A percentile compares a stretch with the other conserved stretches of the same genome.
These are phyloP conservation scores for Stenopsyche tienmushanensis DNA, from an alignment of 1,140 invertebrate species.

Conservation along the genomic window DNA sequence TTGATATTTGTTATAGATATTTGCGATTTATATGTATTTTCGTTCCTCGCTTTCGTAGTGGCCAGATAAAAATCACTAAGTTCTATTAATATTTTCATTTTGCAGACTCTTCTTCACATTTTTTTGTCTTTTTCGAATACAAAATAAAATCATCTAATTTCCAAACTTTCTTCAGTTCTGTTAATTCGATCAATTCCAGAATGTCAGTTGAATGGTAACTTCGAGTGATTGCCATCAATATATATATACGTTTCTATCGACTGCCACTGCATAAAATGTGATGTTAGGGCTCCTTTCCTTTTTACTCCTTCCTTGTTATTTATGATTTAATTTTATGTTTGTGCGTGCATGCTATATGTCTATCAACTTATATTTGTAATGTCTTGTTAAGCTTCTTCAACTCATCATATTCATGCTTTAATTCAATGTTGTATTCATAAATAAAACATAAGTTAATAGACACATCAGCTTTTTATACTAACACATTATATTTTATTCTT, in stretches of 20 bases:
- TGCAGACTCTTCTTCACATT: background rate
- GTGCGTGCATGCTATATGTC: slow-evolving; percentile 30
- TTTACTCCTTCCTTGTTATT: slow-evolving; percentile 6
- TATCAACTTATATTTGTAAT: slow-evolving; percentile 31
- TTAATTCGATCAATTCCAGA: background rate
- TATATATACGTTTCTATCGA: background rate
- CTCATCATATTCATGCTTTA: no score
- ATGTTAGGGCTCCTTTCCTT: slow-evolving; percentile 14
- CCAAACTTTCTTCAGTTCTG: background rate
- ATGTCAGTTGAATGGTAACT: background rate
- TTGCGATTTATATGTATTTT: background rate
- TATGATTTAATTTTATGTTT: background rate
- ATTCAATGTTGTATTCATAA: no score
- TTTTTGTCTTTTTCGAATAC: background rate
- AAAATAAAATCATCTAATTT: no score
- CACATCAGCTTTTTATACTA: slow-evolving; percentile 30
- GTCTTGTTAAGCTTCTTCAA: slow-evolving; percentile 1
- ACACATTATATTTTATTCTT: slow-evolving; percentile 12
- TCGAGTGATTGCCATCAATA: background rate
- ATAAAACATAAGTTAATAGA: slow-evolving; percentile 38
- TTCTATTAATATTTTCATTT: no score
- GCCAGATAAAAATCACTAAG: no score
- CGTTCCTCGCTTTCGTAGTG: background rate
- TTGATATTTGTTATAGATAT: background rate
- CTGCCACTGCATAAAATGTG: slow-evolving; percentile 7